phyloP scores from a whole-genome alignment of 2,888 invertebrate genomes.

The Zaprionus obscuricornis region DNA sequence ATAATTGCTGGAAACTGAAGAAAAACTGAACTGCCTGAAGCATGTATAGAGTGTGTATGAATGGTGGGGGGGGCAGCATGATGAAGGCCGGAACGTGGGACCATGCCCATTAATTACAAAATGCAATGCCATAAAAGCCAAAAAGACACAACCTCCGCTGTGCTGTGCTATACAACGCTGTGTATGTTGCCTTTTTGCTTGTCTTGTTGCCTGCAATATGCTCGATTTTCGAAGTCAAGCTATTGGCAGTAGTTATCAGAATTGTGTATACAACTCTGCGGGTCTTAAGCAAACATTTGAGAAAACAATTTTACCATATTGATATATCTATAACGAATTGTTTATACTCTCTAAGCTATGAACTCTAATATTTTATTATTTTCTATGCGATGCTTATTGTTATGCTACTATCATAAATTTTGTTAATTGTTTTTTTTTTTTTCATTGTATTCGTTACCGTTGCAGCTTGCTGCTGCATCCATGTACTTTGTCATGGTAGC shows the following conservation, averaged over 20 bases:
- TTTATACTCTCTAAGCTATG: conserved; percentile 12
- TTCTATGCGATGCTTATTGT: too few relatives aligned
- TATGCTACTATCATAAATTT: too few relatives aligned
- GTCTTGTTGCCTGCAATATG: conserved; percentile 13
- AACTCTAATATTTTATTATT: too few relatives aligned
- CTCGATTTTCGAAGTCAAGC: conserved; percentile 17
- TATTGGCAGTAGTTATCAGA: not conserved
- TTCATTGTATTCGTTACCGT: too few relatives aligned
- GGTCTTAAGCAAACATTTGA: conserved; percentile 41
- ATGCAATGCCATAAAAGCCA: conserved; percentile 59
- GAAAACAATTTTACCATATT: conserved; percentile 8
- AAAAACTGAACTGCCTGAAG: not conserved
- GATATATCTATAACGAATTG: conserved; percentile 1
- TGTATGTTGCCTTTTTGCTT: not conserved
- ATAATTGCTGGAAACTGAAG: conserved; percentile 48
- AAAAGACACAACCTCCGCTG: conserved; percentile 31
- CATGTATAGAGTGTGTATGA: too few relatives aligned
- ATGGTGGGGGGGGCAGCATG: too few relatives aligned
- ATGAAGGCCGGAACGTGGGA: conserved; percentile 1
- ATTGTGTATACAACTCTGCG: conserved; percentile 21
- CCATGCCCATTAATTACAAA: conserved; percentile 55
- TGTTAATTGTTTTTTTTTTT: too few relatives aligned
- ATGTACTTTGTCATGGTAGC: conserved; percentile 9
- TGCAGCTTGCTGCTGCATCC: not conserved
- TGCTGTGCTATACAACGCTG: too few relatives aligned